These are phyloP conservation scores for Gavia stellata DNA, from an alignment of 2,113 vertebrate species.

Conservation along the genomic window DNA sequence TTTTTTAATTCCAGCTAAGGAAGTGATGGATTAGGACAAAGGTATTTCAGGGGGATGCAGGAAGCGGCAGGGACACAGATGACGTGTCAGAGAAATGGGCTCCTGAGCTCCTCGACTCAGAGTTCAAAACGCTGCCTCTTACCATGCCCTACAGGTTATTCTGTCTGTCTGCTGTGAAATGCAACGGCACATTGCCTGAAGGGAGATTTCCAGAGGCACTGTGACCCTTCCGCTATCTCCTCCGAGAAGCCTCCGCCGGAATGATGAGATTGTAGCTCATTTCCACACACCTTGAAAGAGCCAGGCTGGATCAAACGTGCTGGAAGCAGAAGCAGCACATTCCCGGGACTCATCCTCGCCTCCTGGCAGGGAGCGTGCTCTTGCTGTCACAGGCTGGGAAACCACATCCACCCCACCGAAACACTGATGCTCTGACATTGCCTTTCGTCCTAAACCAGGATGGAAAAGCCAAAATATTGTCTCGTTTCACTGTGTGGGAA, in stretches of 20 bases:
- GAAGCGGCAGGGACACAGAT: background rate
- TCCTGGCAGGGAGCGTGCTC: background rate
- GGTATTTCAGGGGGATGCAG: constrained; percentile 22
- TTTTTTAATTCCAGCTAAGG: background rate
- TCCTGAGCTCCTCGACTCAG: background rate
- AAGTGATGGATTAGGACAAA: constrained; percentile 28
- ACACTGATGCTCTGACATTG: background rate
- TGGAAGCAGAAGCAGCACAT: constrained; percentile 18
- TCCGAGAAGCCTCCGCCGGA: background rate
- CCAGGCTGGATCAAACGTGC: background rate
- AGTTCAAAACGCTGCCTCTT: constrained; percentile 47
- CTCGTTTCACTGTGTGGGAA: background rate
- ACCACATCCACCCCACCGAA: background rate
- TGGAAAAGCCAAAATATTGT: constrained; percentile 3
- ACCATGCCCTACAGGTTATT: constrained; percentile 54
- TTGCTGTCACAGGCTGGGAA: background rate
- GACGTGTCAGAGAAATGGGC: constrained; percentile 40
- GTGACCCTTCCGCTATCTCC: constrained; percentile 54
- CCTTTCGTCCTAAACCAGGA: background rate
- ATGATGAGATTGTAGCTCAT: constrained; percentile 56
- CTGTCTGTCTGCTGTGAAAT: constrained; percentile 45
- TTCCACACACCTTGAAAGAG: constrained; percentile 51
- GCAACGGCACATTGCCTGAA: constrained; percentile 3
- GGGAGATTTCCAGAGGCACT: constrained; percentile 50
- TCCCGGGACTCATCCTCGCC: background rate